Evolutionary conservation across 2,113 vertebrate genomes (phyloP), one percentile per base, ranked within the genome.

Genomic region (Archilochus colubris): DNA sequence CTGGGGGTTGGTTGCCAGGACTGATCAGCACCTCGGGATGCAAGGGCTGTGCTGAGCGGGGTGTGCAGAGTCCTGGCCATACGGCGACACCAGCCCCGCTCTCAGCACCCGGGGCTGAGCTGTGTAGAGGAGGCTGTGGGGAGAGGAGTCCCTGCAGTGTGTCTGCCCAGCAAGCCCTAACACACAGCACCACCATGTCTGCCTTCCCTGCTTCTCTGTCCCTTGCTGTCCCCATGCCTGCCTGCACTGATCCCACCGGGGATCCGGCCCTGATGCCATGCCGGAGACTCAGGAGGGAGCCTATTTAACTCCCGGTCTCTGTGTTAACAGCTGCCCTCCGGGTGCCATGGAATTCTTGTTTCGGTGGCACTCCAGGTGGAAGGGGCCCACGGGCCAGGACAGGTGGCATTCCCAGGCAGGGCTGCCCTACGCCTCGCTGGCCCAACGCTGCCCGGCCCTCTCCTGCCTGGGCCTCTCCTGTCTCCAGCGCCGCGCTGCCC

Each of bases 341-440:
- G 63, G 69, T 58, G 53, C 50, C 72, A 99, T 99, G 99, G 98
- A 99, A 87, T 98, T 97, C 50, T 99, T 99, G 97, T 98, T 99
- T 92, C 98, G 97, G 78, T 98, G 98, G 50, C 99, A 98, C 86
- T 99, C 99, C 59, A 95, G 96, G 76, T 40, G 94, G 94, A 98
- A 98, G 95, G 85, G 69, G 8, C 98, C 98, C 73, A 97, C 97
- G 0, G 97, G 99, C 91, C 99, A 99, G 97, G 99, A 97, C 30
- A 96, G 98, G 70, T 98, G 98, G 8, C 98, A 98, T 70, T 99
- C 99, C 3, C 98, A 98, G 3, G 97, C 68, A 0, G 99, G 99
- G 11, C 96, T 98, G 91, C 98, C 99, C 14, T 99, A 99, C 0
- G n/a, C 95, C 12, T 94, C 54, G 0, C 96, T 99, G 61, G 69